Percentiles rank a stretch among this genome's conserved stretches.
Conservation (phyloP, 2,113 vertebrate genomes). For the Rhabdornis inornatus region DNA sequence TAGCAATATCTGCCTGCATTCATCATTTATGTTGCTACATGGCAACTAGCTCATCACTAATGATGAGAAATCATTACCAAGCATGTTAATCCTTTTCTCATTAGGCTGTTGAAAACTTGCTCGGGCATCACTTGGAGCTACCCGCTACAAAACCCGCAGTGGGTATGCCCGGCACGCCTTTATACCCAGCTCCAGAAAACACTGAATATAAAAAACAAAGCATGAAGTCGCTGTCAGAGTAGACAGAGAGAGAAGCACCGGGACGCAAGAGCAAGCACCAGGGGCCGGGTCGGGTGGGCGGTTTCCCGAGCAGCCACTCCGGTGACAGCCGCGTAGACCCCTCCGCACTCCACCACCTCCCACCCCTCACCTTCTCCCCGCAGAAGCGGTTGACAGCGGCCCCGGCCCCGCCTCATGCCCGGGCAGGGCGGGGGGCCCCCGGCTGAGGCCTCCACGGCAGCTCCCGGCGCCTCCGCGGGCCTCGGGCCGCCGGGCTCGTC, state of each 20-base stretch:
- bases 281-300: background rate
- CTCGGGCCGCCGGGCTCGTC: background rate
- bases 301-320: too few relatives aligned
- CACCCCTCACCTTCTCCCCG: conserved; percentile 35
- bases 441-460: background rate
- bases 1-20: background rate
- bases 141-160: background rate
- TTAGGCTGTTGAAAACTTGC: background rate
- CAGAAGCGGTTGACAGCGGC: background rate
- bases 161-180: background rate
- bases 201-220: background rate
- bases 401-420: conserved; percentile 22
- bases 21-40: background rate
- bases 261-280: background rate
- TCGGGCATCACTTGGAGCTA: background rate
- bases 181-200: background rate
- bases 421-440: background rate
- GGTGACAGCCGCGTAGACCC: rapidly evolving
- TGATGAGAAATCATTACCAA: background rate
- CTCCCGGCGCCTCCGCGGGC: background rate
- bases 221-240: rapidly evolving
- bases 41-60: background rate
- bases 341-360: background rate
- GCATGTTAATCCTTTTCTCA: background rate
- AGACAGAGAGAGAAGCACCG: background rate